phyloP scores from a whole-genome alignment of 2,113 vertebrate species.

The Fulmarus glacialis region DNA sequence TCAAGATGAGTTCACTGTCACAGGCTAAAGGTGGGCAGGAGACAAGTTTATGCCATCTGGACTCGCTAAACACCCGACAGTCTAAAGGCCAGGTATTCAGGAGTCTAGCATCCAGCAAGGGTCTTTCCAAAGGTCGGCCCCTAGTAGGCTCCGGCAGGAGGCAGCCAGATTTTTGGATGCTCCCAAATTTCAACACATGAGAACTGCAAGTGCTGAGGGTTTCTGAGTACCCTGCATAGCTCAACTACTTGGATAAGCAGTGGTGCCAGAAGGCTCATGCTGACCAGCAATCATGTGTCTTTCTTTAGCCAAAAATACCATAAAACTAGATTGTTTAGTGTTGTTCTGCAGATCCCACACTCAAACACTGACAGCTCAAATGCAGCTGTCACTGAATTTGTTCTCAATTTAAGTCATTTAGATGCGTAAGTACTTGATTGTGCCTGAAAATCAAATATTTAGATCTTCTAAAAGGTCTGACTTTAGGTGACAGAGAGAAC shows the following conservation, averaged over 20 bases:
- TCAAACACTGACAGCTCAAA: neutral
- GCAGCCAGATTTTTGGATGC: neutral
- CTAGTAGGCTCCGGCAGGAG: neutral
- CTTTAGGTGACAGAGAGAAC: neutral
- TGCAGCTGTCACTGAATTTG: neutral
- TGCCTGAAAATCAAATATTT: neutral
- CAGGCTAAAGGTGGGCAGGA: neutral
- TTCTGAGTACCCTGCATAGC: neutral
- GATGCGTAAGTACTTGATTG: neutral
- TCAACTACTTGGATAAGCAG: neutral
- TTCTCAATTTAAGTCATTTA: neutral
- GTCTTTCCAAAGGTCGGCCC: neutral
- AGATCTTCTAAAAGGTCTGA: neutral
- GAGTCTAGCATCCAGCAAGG: neutral
- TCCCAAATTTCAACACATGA: accelerated
- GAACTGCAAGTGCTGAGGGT: neutral
- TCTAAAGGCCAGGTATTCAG: neutral
- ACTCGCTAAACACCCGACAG: neutral
- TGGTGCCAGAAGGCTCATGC: neutral
- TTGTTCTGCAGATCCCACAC: neutral
- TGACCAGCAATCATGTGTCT: neutral
- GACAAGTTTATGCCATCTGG: neutral
- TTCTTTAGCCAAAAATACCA: neutral
- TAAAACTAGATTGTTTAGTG: neutral
- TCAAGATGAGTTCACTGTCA: neutral